Base-by-base conservation (phyloP, 2,113 vertebrate genomes). In the Phalacrocorax brasilianus region DNA sequence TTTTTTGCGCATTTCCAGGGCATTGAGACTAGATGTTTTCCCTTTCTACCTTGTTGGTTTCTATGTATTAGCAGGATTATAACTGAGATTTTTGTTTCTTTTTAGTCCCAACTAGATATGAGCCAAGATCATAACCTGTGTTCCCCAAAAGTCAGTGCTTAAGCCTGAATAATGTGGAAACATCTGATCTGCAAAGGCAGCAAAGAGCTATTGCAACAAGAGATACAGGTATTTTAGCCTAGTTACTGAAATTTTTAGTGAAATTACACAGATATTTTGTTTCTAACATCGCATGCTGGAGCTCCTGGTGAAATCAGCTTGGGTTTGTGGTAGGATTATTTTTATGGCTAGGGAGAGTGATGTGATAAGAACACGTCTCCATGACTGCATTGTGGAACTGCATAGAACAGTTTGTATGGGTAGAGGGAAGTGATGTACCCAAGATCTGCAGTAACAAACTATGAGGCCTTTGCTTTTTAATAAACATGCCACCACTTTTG, bases 371-470 rank as follows among this genome's bases (percentile, higher is more conserved):
- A 82, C 62, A 50, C 6, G 4, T 95, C 83, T 85, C 63, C 71
- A 23, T 12, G 78, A 66, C 86, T 92, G 75, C 91, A 76, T 42
- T 97, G 96, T 88, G 93, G 93, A 95, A 72, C 76, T 61, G 44
- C 42, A 32, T 3, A 38, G 52, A 75, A 78, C 55, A 61, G 53
- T 92, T 86, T 65, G 4, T 75, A 26, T 32, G 66, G 62, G 32
- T 24, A 83, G 28, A 45, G 55, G 27, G 32, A 91, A 89, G 21
- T 80, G 42, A 40, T 90, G 61, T 73, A 14, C 33, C 35, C 32
- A 66, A 35, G 12, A 62, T 87, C 35, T 91, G 45, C 70, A 70
- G 18, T 23, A 68, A 56, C 42, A 42, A 93, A 72, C 44, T 38
- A 3, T 1, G 0, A 44, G 72, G 70, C 28, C 44, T 78, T 87